phyloP scores from a whole-genome alignment of 2,113 vertebrate species.

The Menura novaehollandiae region DNA sequence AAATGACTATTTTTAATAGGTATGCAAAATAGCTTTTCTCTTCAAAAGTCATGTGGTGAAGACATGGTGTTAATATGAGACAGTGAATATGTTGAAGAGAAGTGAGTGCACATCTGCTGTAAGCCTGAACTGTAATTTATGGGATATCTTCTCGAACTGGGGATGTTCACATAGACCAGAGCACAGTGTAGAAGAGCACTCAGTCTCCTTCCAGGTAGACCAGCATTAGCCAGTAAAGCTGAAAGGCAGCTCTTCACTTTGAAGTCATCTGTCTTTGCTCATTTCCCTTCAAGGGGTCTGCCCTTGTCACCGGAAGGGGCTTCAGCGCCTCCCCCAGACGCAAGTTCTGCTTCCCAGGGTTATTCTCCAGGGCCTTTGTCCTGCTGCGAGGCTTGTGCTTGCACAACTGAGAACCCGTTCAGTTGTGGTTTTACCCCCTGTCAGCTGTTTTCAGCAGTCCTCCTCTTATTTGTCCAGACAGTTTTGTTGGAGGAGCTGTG shows the following conservation, averaged over 20 bases:
- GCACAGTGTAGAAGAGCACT: not conserved
- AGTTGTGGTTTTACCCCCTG: not conserved
- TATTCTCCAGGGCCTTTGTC: not conserved
- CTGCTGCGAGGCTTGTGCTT: not conserved
- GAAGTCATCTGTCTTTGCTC: not conserved
- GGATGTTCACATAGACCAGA: not conserved
- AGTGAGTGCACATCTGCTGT: not conserved
- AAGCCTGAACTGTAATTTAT: not conserved
- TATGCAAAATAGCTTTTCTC: not conserved
- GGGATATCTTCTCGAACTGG: not conserved
- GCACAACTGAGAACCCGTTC: not conserved
- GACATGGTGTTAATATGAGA: not conserved
- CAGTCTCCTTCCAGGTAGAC: not conserved
- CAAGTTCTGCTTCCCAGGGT: not conserved
- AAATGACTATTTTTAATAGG: not conserved
- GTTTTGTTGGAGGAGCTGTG: not conserved
- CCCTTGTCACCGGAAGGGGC: not conserved
- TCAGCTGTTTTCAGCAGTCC: not conserved
- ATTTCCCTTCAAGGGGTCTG: not conserved
- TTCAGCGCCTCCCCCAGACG: fast-evolving
- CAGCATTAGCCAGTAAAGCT: not conserved
- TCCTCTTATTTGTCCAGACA: not conserved
- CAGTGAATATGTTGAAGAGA: not conserved
- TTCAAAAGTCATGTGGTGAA: not conserved
- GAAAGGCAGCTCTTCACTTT: not conserved